These are phyloP conservation scores for Takifugu rubripes DNA, from an alignment of 2,797 vertebrate genomes.

Conservation along the genomic window DNA sequence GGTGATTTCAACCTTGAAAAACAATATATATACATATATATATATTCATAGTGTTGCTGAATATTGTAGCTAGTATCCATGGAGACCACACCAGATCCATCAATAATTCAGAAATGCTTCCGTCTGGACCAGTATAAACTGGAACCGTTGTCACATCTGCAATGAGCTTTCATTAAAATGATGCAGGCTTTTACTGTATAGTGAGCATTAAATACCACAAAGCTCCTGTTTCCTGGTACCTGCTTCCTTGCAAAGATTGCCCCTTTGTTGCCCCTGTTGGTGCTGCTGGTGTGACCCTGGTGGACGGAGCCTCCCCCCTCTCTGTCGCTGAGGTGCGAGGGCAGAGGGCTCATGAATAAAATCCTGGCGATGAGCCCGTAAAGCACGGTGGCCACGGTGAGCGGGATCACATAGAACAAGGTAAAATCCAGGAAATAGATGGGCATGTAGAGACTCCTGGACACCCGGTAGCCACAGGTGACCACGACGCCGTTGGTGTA, in stretches of 20 bases:
- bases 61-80: too few relatives aligned
- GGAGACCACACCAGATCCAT: too few relatives aligned
- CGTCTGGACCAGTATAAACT: too few relatives aligned
- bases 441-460: conserved; percentile 85
- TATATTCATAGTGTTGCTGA: too few relatives aligned
- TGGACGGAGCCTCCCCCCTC: conserved; percentile 67
- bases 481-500: conserved; percentile 80
- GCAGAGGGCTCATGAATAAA: conserved; percentile 78
- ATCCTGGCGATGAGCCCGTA: conserved; percentile 83
- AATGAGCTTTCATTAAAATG: too few relatives aligned
- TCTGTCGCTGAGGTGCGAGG: conserved; percentile 66
- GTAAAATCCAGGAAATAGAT: conserved; percentile 89
- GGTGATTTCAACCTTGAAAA: too few relatives aligned
- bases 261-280: conserved; percentile 68
- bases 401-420: conserved; percentile 80
- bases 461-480: conserved; percentile 83
- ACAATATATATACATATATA: too few relatives aligned
- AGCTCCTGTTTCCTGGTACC: conserved; percentile 58
- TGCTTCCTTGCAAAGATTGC: conserved; percentile 81
- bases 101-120: too few relatives aligned
- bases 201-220: too few relatives aligned
- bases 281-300: conserved; percentile 60
- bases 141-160: too few relatives aligned
- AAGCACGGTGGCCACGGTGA: conserved; percentile 79
- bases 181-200: too few relatives aligned